phyloP scores from a whole-genome alignment of 2,888 invertebrate genomes.

The Melangyna quadrimaculata region DNA sequence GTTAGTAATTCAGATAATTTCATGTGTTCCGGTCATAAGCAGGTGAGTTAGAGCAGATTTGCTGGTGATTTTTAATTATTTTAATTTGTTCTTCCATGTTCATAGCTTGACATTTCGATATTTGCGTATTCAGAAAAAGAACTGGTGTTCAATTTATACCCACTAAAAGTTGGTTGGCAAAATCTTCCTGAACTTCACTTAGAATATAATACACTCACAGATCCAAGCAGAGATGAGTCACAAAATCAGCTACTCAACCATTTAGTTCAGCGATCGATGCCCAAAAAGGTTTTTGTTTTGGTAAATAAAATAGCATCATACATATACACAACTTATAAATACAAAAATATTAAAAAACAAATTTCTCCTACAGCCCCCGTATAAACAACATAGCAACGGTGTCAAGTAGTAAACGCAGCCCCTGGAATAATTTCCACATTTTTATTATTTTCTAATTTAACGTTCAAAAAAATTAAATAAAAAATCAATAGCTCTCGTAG shows the following conservation, averaged over 20 bases:
- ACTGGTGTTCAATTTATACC: conserved; percentile 80
- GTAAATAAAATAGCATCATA: conserved; percentile 74
- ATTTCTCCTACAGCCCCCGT: conserved; percentile 42
- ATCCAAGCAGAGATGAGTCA: conserved; percentile 78
- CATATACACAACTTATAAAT: not conserved
- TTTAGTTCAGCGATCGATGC: conserved; percentile 80
- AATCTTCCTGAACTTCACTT: conserved; percentile 79
- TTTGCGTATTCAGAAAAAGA: conserved; percentile 80
- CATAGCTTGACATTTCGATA: conserved; percentile 80
- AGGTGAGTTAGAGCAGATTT: conserved; percentile 82
- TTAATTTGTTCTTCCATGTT: not conserved
- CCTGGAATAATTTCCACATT: conserved; percentile 42
- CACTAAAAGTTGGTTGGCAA: conserved; percentile 80
- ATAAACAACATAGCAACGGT: conserved; percentile 55
- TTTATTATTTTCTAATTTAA: conserved; percentile 60
- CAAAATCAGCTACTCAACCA: conserved; percentile 78
- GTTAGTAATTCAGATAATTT: conserved; percentile 87
- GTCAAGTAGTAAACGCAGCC: conserved; percentile 57
- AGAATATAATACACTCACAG: conserved; percentile 79
- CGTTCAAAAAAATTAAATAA: not conserved
- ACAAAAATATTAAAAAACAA: not conserved
- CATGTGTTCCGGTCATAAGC: conserved; percentile 97
- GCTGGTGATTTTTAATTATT: not conserved
- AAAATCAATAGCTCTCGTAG: conserved; percentile 48
- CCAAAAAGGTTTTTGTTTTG: conserved; percentile 81